Evolutionary conservation across 2,797 vertebrate species (phyloP).

Genomic region (Notolabrus celidotus): DNA sequence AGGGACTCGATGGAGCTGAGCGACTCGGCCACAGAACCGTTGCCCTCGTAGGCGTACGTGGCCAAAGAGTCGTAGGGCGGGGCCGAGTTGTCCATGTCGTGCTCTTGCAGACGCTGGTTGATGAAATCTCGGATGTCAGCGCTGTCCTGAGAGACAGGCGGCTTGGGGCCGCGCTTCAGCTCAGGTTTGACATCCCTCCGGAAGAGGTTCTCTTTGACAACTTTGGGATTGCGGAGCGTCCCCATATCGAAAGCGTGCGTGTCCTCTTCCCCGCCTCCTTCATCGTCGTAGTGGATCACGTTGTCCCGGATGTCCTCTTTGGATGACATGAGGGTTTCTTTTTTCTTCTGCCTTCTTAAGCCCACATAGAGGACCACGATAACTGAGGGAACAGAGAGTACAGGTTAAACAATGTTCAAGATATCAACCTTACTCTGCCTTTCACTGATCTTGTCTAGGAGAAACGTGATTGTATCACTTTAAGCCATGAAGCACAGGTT

Average conservation of each 20-base stretch:
- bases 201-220: conserved; percentile 91
- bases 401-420: conserved; percentile 1
- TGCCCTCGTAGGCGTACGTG: conserved; percentile 97
- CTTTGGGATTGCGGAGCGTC: conserved; percentile 96
- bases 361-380: conserved; percentile 97
- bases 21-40: conserved; percentile 93
- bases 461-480: not conserved
- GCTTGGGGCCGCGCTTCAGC: conserved; percentile 64
- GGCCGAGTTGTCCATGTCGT: conserved; percentile 90
- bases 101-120: conserved; percentile 91
- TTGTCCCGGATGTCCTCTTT: conserved; percentile 99
- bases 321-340: conserved; percentile 97
- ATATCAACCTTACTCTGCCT: not conserved
- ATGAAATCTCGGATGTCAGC: conserved; percentile 96
- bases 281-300: conserved; percentile 98
- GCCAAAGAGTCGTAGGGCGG: conserved; percentile 97
- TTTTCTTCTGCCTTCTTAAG: conserved; percentile 94
- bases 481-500: too few relatives aligned
- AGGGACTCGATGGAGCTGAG: conserved; percentile 95
- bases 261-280: conserved; percentile 98
- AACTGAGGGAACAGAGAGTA: conserved; percentile 73
- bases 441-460: not conserved
- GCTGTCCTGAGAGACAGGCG: conserved; percentile 87
- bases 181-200: conserved; percentile 97
- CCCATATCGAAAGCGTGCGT: conserved; percentile 99